Conservation (phyloP, 2,113 vertebrate species). For the Chrysochloris asiatica region DNA sequence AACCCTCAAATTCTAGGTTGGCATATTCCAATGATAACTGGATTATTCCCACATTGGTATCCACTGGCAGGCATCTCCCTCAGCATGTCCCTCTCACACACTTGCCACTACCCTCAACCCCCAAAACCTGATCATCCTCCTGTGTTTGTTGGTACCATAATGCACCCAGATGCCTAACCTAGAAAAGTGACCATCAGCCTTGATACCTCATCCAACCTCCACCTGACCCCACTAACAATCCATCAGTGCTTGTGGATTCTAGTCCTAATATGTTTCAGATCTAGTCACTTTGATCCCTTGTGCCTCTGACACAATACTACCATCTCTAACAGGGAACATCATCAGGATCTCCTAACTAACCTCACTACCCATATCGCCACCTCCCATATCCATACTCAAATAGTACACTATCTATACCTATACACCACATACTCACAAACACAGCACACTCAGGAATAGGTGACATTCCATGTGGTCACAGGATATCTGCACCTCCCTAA, state of each 20-base stretch:
- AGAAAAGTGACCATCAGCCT: not conserved
- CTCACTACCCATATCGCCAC: not conserved
- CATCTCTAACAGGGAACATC: not conserved
- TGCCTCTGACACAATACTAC: not conserved
- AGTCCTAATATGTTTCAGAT: not conserved
- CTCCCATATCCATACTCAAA: not conserved
- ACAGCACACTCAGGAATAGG: not conserved
- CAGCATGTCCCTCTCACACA: not conserved
- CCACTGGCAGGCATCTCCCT: too few relatives aligned
- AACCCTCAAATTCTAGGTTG: not conserved
- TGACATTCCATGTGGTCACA: not conserved
- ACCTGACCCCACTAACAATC: not conserved
- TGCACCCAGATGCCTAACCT: not conserved
- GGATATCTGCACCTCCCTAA: not conserved
- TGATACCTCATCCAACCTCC: not conserved
- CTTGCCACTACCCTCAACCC: too few relatives aligned
- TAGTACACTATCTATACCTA: too few relatives aligned
- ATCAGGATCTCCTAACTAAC: not conserved
- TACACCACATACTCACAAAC: not conserved
- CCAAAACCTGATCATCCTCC: not conserved
- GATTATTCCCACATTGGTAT: not conserved
- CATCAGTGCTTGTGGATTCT: not conserved
- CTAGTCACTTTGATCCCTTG: not conserved
- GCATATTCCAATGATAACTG: not conserved
- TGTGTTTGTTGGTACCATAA: not conserved